Percentiles rank a stretch among this genome's conserved stretches.
phyloP scores from a whole-genome alignment of 2,888 invertebrate genomes.

The Cylloceria caligata region DNA sequence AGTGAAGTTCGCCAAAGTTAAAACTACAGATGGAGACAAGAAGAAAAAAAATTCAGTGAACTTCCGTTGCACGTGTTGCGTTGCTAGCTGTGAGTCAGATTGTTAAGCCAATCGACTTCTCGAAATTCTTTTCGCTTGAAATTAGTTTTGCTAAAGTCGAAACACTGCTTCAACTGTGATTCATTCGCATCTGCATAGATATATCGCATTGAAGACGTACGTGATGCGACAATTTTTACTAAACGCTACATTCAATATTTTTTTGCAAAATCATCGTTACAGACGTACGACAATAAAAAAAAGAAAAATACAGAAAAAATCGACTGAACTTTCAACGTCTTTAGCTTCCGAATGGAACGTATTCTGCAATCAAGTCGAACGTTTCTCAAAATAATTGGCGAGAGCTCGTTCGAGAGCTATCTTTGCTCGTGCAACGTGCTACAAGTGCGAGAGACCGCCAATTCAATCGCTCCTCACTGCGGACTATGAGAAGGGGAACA shows the following conservation, averaged over 20 bases:
- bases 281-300: neutral
- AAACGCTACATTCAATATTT: neutral
- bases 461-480: neutral
- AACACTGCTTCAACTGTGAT: neutral
- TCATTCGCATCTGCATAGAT: neutral
- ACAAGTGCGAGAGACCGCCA: constrained; percentile 13
- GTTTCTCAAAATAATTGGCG: neutral
- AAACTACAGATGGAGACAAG: constrained; percentile 36
- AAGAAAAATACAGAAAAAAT: neutral
- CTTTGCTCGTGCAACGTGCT: neutral
- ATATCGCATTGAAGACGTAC: neutral
- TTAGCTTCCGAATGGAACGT: neutral
- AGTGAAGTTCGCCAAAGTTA: constrained; percentile 24
- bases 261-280: no score
- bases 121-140: constrained; percentile 9
- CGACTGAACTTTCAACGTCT: neutral
- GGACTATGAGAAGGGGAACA: neutral
- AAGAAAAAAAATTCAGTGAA: constrained; percentile 6
- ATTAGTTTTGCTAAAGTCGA: constrained; percentile 45
- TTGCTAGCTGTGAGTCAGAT: neutral
- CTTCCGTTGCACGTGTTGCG: constrained; percentile 2
- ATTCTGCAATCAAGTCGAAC: neutral
- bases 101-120: neutral
- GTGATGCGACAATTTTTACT: neutral
- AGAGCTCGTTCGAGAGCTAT: constrained; percentile 4